Conservation (phyloP, 2,797 vertebrate genomes). For the Lepilemur ruficaudatus region DNA sequence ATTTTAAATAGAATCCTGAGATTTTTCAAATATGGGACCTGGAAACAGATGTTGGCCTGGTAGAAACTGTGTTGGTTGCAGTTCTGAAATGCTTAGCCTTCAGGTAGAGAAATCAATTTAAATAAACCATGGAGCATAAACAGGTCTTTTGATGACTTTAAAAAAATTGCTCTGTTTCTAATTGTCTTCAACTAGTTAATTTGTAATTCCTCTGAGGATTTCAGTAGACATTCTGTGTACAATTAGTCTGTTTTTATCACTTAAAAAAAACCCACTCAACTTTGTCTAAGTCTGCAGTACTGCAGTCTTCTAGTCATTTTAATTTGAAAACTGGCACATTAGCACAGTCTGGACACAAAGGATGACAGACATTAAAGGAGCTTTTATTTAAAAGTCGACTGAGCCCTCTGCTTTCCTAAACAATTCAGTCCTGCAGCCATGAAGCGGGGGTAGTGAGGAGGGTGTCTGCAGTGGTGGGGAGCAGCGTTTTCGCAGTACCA, state of each 20-base stretch:
- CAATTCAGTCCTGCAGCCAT: not conserved
- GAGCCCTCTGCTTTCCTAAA: slow-evolving; percentile 25
- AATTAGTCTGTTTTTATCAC: slow-evolving; percentile 65
- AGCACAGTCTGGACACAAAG: slow-evolving; percentile 31
- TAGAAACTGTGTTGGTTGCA: slow-evolving; percentile 29
- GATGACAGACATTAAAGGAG: slow-evolving; percentile 34
- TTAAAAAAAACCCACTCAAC: not conserved
- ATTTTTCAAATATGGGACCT: not conserved
- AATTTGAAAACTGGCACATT: slow-evolving; percentile 57
- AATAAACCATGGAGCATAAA: slow-evolving; percentile 50
- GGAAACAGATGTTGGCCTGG: slow-evolving; percentile 20
- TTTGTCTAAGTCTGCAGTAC: slow-evolving; percentile 54
- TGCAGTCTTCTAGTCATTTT: slow-evolving; percentile 59
- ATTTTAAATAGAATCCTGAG: not conserved
- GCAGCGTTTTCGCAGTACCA: not conserved
- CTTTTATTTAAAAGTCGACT: slow-evolving; percentile 47
- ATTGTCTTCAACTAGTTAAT: slow-evolving; percentile 60
- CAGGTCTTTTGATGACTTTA: slow-evolving; percentile 48
- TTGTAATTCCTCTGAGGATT: slow-evolving; percentile 62
- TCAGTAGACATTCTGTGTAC: slow-evolving; percentile 57
- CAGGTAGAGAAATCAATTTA: slow-evolving; percentile 56
- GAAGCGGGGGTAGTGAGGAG: not conserved
- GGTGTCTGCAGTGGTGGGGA: not conserved
- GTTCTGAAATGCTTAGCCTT: slow-evolving; percentile 35
- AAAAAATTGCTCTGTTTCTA: slow-evolving; percentile 20